A percentile compares a stretch with the other conserved stretches of the same genome.
Evolutionary conservation across 2,888 invertebrate genomes (phyloP).

Genomic region (Unio pictorum): DNA sequence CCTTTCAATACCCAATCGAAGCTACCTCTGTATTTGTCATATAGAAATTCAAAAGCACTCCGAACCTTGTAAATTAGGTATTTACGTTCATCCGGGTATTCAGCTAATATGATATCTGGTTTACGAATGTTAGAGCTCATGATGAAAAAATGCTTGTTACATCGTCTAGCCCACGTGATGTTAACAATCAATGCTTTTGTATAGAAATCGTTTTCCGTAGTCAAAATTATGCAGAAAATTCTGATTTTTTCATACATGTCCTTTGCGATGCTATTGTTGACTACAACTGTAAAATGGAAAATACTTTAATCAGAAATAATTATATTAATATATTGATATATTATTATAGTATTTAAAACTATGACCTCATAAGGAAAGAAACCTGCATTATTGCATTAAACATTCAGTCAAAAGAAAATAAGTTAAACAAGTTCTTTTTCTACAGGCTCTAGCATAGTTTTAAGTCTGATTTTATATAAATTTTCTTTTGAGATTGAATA

Average conservation of each 20-base stretch:
- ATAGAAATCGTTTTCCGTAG: conserved; percentile 88
- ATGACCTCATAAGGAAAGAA: no score
- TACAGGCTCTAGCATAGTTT: no score
- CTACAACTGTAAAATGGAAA: no score
- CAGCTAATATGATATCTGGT: conserved; percentile 64
- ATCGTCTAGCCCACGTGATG: conserved; percentile 94
- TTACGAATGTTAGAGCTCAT: conserved; percentile 74
- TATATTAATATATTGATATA: no score
- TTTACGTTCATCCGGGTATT: conserved; percentile 18
- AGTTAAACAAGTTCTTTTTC: no score
- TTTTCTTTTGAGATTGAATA: no score
- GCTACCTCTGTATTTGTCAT: conserved; percentile 84
- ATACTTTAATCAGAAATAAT: no score
- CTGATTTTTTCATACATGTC: conserved; percentile 77
- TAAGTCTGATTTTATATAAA: no score
- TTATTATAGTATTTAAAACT: no score
- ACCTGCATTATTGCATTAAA: no score
- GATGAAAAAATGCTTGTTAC: conserved; percentile 71
- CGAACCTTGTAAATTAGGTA: conserved; percentile 97
- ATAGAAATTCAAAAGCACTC: conserved; percentile 89
- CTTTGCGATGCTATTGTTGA: no score
- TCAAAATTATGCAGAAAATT: conserved; percentile 96
- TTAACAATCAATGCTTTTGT: conserved; percentile 91
- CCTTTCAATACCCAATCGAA: conserved; percentile 98
- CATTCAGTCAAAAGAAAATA: no score